phyloP scores from a whole-genome alignment of 1,140 invertebrate genomes.

The Pristionchus pacificus region DNA sequence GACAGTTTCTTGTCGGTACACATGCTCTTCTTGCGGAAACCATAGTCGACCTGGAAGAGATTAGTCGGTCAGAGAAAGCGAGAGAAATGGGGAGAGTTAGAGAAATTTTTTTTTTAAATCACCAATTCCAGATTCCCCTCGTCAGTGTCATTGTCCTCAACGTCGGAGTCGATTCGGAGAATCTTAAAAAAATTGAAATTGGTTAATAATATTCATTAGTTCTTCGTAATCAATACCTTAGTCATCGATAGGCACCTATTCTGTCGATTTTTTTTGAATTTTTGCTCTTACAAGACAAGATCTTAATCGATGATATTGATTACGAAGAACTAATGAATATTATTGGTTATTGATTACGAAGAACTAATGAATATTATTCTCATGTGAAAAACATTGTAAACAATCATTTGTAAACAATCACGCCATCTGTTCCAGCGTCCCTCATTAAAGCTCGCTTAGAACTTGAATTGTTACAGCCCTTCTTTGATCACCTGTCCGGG shows the following conservation, averaged over 20 bases:
- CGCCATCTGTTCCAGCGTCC: too few species aligned
- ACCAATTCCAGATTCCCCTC: neutral
- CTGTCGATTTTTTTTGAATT: too few species aligned
- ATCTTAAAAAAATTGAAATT: neutral
- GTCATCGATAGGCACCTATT: neutral
- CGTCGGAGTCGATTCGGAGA: neutral
- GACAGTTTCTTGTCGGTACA: neutral
- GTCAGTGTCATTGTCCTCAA: neutral
- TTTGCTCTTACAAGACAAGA: too few species aligned
- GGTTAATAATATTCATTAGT: neutral
- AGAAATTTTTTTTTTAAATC: too few species aligned
- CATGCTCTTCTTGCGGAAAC: neutral
- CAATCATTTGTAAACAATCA: too few species aligned
- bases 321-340: neutral
- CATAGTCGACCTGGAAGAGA: neutral
- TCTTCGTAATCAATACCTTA: neutral
- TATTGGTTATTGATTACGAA: neutral
- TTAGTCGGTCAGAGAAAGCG: neutral
- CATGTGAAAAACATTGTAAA: too few species aligned
- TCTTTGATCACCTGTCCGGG: neutral
- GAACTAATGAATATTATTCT: neutral
- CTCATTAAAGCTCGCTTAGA: too few species aligned
- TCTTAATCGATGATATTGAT: neutral
- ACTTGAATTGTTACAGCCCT: neutral
- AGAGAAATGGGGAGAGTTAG: too few species aligned